phyloP scores from a whole-genome alignment of 2,888 invertebrate genomes.

The Drosophila aldrichi region DNA sequence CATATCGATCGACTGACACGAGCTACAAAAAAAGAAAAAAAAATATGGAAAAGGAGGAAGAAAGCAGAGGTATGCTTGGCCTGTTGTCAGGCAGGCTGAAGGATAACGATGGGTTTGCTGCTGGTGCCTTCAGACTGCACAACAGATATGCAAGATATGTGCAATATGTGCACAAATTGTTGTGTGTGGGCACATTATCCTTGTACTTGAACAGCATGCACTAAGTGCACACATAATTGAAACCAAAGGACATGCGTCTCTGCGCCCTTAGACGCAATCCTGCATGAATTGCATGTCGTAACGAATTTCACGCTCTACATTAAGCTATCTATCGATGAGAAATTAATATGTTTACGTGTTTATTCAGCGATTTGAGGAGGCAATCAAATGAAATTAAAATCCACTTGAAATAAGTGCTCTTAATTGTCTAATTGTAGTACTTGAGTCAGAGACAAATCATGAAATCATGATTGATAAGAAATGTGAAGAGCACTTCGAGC shows the following conservation, averaged over 20 bases:
- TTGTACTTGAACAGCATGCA: slow-evolving; percentile 74
- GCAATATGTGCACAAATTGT: slow-evolving; percentile 32
- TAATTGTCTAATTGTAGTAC: too few relatives aligned
- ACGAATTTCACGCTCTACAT: slow-evolving; percentile 27
- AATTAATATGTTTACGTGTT: slow-evolving; percentile 5
- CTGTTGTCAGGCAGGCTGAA: slow-evolving; percentile 4
- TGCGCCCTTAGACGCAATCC: slow-evolving; percentile 16
- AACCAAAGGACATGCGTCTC: slow-evolving; percentile 53
- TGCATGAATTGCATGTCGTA: slow-evolving; percentile 42
- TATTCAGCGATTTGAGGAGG: slow-evolving; percentile 3
- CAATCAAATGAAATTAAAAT: background rate
- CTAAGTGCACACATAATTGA: slow-evolving; percentile 73
- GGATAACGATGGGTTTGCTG: background rate
- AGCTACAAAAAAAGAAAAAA: slow-evolving; percentile 1
- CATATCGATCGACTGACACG: slow-evolving; percentile 64
- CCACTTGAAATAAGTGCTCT: background rate
- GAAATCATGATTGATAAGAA: too few relatives aligned
- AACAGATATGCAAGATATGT: slow-evolving; percentile 22
- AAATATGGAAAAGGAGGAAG: background rate
- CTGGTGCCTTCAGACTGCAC: slow-evolving; percentile 32
- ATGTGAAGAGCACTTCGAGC: slow-evolving; percentile 1
- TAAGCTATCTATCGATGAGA: slow-evolving; percentile 1
- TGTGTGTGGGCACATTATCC: slow-evolving; percentile 63
- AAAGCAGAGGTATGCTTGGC: slow-evolving; percentile 4
- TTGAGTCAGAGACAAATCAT: too few relatives aligned